These are phyloP conservation scores for Listronotus oregonensis DNA, from an alignment of 1,140 invertebrate species.

Conservation along the genomic window DNA sequence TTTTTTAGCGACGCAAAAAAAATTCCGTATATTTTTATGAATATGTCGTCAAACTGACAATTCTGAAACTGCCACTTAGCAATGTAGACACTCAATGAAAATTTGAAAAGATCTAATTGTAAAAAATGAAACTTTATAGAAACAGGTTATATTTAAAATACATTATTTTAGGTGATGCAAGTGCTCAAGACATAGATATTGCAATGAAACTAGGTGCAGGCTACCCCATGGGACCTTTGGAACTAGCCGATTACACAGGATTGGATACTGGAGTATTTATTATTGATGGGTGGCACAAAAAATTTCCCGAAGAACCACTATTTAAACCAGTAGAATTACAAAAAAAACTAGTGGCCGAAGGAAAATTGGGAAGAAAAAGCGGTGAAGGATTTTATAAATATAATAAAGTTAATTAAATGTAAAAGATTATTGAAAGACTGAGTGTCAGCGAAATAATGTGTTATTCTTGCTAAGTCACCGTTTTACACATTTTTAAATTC, in stretches of 20 bases:
- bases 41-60: too few relatives aligned
- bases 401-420: conserved; percentile 43
- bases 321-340: conserved; percentile 71
- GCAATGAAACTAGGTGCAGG: conserved; percentile 88
- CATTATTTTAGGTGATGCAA: conserved; percentile 65
- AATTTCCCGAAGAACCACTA: conserved; percentile 76
- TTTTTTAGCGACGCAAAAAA: too few relatives aligned
- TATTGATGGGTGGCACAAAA: conserved; percentile 75
- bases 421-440: too few relatives aligned
- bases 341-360: conserved; percentile 76
- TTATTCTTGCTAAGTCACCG: too few relatives aligned
- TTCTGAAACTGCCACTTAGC: too few relatives aligned
- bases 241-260: conserved; percentile 80
- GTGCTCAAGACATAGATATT: conserved; percentile 74
- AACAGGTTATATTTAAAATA: too few relatives aligned
- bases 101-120: too few relatives aligned
- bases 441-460: too few relatives aligned
- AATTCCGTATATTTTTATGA: too few relatives aligned
- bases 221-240: conserved; percentile 85
- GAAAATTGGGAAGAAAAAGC: conserved; percentile 81
- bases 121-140: too few relatives aligned
- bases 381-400: conserved; percentile 90
- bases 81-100: too few relatives aligned
- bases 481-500: too few relatives aligned
- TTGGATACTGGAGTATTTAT: conserved; percentile 71